Base-by-base conservation (phyloP, 2,888 invertebrate genomes). In the Oithona nana region DNA sequence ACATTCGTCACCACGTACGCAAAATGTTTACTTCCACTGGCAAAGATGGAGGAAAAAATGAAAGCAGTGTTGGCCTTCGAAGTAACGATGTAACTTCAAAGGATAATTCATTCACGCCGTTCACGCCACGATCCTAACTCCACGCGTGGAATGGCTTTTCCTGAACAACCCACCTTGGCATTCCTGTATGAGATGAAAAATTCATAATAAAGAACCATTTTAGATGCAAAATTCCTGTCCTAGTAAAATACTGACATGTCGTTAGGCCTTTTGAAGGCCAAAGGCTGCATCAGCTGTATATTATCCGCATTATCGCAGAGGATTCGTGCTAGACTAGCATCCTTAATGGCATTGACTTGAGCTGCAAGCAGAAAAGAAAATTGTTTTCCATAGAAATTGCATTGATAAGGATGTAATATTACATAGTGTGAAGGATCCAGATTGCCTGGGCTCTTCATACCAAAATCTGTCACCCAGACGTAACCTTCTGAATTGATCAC, bases 391-490 rank as follows among this genome's bases (percentile, higher is more conserved):
- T 56, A 28, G 6, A 56, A 28, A 6, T 8, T 56, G 28, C 11
- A 30, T 57, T 13, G 13, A 6, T 29, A 28, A 20, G 29, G 20
- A n/a, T 4, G 24, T 2, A 16, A 8, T 56, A 56, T 6, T 28
- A 84, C 85, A 81, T 71, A 74, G 69, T 1, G 80, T 80, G 68
- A 88, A 88, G 3, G 79, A 79, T 65, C 83, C 78, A 0, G 79
- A 77, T 39, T 77, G 73, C 63, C 81, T 77, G 1, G 75, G 73
- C 39, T 82, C 82, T 72, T 93, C 92, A 70, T 90, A 92, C 88
- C 89, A 93, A 75, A 81, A 87, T 56, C 89, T 77, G 74, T 93
- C 93, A 0, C 86, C 92, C 51, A 76, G 72, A 75, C 88, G 87
- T 28, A 88, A 72, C 57, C 88, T 75, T 22, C 82, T 72, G 75